Evolutionary conservation across 2,113 vertebrate genomes (phyloP).

Genomic region (Tautogolabrus adspersus): DNA sequence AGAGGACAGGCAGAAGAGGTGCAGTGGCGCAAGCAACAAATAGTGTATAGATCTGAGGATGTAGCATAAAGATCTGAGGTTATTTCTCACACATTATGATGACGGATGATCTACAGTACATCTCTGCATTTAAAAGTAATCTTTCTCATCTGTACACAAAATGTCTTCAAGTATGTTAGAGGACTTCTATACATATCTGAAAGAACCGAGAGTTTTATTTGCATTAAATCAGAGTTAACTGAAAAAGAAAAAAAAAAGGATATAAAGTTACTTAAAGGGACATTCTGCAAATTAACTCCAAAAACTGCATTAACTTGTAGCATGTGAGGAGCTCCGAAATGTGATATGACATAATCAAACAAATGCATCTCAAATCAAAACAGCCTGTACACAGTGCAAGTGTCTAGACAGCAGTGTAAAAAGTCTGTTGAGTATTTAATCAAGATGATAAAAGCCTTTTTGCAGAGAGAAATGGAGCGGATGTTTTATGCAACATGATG

Average conservation of each 20-base stretch:
- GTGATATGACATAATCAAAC: not conserved
- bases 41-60: not conserved
- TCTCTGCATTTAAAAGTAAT: conserved; percentile 19
- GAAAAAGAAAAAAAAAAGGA: conserved; percentile 5
- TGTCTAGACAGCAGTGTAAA: conserved; percentile 12
- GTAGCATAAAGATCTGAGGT: not conserved
- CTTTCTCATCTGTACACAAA: conserved; percentile 27
- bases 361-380: not conserved
- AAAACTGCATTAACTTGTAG: conserved; percentile 5
- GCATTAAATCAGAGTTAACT: conserved; percentile 23
- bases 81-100: not conserved
- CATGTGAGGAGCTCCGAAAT: not conserved
- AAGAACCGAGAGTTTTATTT: conserved; percentile 22
- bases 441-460: conserved; percentile 23
- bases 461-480: conserved; percentile 20
- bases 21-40: conserved; percentile 24
- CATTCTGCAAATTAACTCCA: conserved; percentile 13
- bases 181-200: conserved; percentile 24
- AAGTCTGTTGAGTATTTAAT: conserved; percentile 16
- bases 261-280: conserved; percentile 8
- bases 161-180: conserved; percentile 63
- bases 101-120: conserved; percentile 16
- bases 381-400: not conserved
- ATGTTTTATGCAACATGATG: conserved; percentile 15
- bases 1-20: conserved; percentile 36